These are phyloP conservation scores for Drosophila mimetica DNA, from an alignment of 2,888 invertebrate species.

Conservation along the genomic window DNA sequence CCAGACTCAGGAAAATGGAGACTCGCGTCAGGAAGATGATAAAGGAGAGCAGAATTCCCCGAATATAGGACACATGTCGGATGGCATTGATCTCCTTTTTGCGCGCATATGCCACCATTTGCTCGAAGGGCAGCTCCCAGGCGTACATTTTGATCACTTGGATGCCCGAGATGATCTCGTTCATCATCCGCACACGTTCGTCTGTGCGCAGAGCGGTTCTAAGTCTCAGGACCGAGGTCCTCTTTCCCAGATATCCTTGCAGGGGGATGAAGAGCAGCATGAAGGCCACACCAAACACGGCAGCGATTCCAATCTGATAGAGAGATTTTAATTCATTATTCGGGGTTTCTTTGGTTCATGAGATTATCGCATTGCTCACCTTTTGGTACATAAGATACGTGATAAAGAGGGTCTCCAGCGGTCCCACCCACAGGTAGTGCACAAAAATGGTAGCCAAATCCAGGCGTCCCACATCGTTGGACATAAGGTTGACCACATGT, in stretches of 20 bases:
- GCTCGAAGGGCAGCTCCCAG: slow-evolving; percentile 95
- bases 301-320: slow-evolving; percentile 86
- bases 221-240: slow-evolving; percentile 89
- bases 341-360: accelerated
- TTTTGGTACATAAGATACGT: slow-evolving; percentile 90
- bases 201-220: slow-evolving; percentile 94
- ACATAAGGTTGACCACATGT: slow-evolving; percentile 94
- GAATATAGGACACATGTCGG: slow-evolving; percentile 89
- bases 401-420: slow-evolving; percentile 92
- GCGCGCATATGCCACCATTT: slow-evolving; percentile 89
- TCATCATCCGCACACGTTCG: slow-evolving; percentile 95
- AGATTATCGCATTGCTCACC: slow-evolving; percentile 75
- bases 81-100: slow-evolving; percentile 87
- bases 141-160: slow-evolving; percentile 98
- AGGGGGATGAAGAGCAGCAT: slow-evolving; percentile 89
- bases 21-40: slow-evolving; percentile 95
- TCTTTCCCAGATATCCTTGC: slow-evolving; percentile 91
- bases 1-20: slow-evolving; percentile 93
- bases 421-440: slow-evolving; percentile 96
- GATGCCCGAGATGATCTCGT: slow-evolving; percentile 94
- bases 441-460: slow-evolving; percentile 91
- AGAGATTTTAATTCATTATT: not conserved
- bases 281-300: slow-evolving; percentile 86
- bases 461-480: slow-evolving; percentile 94
- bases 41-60: slow-evolving; percentile 91